Percentiles rank a stretch among this genome's conserved stretches.
Evolutionary conservation across 64 coral and sea anemone species (phyloP).

Genomic region (Montipora cactus): DNA sequence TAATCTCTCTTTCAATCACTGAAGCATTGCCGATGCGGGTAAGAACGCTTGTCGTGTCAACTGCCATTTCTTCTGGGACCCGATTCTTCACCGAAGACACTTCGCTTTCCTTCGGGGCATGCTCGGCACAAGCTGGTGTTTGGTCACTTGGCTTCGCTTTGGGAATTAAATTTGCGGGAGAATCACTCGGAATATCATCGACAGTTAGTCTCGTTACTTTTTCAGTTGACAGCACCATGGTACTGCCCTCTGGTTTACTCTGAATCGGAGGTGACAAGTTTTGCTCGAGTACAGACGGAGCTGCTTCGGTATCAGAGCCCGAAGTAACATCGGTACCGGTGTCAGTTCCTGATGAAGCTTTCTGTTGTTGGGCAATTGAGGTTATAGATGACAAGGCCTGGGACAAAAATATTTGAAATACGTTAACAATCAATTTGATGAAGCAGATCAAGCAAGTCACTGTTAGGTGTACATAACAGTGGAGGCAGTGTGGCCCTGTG

Average conservation of each 20-base stretch:
- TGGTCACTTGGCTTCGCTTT: slow-evolving; percentile 14
- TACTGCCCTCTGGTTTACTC: neutral
- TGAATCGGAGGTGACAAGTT: slow-evolving; percentile 2
- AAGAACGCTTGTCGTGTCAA: neutral
- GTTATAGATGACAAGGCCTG: slow-evolving; percentile 46
- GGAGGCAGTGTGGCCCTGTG: no score
- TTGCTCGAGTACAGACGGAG: neutral
- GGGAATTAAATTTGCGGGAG: neutral
- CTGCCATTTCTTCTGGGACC: slow-evolving; percentile 3
- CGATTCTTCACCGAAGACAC: neutral
- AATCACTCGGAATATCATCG: neutral
- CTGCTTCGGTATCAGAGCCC: slow-evolving; percentile 40
- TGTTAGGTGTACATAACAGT: no score
- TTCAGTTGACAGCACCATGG: neutral
- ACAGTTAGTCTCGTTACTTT: neutral
- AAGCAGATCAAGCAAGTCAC: neutral
- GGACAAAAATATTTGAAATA: neutral
- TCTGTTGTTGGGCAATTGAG: slow-evolving; percentile 48
- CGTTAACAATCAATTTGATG: neutral
- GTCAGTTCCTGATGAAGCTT: slow-evolving; percentile 62
- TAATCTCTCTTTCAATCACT: neutral
- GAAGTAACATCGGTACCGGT: slow-evolving; percentile 44
- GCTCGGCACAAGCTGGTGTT: slow-evolving; percentile 17
- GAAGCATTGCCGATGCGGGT: neutral
- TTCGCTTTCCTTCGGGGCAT: neutral